Evolutionary conservation across 2,113 vertebrate genomes (phyloP).

Genomic region (Psammodynastes pulverulentus): DNA sequence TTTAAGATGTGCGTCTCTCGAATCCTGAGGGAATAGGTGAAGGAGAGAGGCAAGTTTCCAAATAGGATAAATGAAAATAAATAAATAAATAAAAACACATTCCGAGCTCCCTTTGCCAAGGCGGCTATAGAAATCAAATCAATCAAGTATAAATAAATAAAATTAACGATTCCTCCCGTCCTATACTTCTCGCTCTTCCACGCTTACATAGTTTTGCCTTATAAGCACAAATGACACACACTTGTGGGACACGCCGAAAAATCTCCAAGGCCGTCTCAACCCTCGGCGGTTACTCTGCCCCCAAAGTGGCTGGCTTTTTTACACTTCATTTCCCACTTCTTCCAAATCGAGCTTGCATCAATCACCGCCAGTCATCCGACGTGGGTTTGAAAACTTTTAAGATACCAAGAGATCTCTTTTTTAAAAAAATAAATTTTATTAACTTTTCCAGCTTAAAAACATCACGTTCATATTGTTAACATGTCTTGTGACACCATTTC

Average conservation of each 20-base stretch:
- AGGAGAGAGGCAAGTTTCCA: not conserved
- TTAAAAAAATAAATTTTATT: no score
- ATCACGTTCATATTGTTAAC: no score
- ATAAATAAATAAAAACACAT: not conserved
- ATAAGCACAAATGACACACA: not conserved
- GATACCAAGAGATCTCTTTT: not conserved
- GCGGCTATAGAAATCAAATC: not conserved
- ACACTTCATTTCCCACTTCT: rapidly evolving
- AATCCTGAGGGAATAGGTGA: not conserved
- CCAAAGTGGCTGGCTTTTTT: rapidly evolving
- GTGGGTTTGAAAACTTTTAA: not conserved
- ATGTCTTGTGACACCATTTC: no score
- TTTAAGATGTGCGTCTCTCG: not conserved
- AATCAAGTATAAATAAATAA: not conserved
- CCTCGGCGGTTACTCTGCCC: rapidly evolving
- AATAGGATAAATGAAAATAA: not conserved
- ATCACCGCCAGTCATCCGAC: no score
- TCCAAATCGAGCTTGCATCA: not conserved
- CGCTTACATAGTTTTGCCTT: not conserved
- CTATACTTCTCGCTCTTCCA: rapidly evolving
- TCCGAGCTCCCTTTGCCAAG: not conserved
- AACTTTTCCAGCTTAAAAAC: no score
- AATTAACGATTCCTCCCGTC: not conserved
- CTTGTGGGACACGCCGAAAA: not conserved
- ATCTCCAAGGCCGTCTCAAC: rapidly evolving